Evolutionary conservation across 2,113 vertebrate genomes (phyloP).

Genomic region (Castor canadensis): DNA sequence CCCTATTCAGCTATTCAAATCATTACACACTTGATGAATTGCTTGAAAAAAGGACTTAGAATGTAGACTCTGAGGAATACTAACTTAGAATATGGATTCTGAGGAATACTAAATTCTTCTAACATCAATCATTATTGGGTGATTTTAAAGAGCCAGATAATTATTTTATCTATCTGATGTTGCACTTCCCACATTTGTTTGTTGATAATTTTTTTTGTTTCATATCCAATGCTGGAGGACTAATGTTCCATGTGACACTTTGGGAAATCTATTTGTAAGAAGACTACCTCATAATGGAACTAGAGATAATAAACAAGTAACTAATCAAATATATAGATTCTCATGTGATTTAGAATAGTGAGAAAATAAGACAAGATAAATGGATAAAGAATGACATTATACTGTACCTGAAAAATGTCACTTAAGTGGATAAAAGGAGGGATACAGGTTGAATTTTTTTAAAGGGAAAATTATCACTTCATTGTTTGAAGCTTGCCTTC

Average conservation of each 20-base stretch:
- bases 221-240: neutral
- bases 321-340: neutral
- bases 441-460: no score
- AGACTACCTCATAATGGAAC: no score
- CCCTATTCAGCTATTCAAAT: neutral
- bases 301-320: neutral
- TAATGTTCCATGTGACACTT: neutral
- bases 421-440: no score
- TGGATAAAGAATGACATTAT: neutral
- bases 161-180: neutral
- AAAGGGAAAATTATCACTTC: rapidly evolving
- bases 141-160: neutral
- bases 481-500: neutral
- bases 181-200: neutral
- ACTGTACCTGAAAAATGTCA: no score
- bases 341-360: neutral
- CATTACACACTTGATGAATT: neutral
- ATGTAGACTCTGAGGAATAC: no score
- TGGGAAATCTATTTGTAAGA: neutral
- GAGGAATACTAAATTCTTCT: neutral
- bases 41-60: neutral
- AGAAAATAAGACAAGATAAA: neutral
- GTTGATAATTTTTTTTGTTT: neutral
- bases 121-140: neutral
- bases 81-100: neutral